These are phyloP conservation scores for Lordiphosa collinella DNA, from an alignment of 1,140 invertebrate genomes.

Conservation along the genomic window DNA sequence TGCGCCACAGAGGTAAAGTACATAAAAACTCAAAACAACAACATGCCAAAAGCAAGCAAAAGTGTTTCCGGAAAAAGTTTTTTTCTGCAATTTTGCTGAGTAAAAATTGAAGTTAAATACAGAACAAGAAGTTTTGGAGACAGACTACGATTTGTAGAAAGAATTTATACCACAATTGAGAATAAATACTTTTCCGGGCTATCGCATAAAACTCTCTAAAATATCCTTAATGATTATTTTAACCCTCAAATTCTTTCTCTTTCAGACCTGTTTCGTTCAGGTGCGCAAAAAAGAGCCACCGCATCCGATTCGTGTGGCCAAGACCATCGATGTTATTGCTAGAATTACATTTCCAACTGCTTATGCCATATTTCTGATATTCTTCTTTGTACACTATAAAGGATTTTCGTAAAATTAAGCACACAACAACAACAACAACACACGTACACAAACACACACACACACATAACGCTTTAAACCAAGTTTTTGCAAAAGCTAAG, in stretches of 20 bases:
- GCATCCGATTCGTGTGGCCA: constrained; percentile 94
- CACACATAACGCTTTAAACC: constrained; percentile 22
- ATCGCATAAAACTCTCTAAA: no score
- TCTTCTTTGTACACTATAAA: constrained; percentile 96
- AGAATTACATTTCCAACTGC: constrained; percentile 94
- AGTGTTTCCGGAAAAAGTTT: background rate
- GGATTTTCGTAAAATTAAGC: constrained; percentile 83
- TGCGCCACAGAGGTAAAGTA: constrained; percentile 88
- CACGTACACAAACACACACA: no score
- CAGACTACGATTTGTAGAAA: no score
- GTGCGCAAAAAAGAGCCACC: constrained; percentile 93
- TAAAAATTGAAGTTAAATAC: no score
- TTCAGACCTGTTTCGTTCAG: constrained; percentile 86
- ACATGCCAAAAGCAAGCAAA: background rate
- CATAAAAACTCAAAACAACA: background rate
- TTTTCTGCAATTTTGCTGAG: no score
- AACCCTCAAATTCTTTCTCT: background rate
- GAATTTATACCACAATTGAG: no score
- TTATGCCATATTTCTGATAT: constrained; percentile 94
- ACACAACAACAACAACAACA: constrained; percentile 25
- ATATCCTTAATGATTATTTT: no score
- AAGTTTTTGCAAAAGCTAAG: constrained; percentile 8
- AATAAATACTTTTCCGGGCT: no score
- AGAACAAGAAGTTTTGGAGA: no score
- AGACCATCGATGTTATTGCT: constrained; percentile 96